These are phyloP conservation scores for Rostratula benghalensis DNA, from an alignment of 2,113 vertebrate species.

Conservation along the genomic window DNA sequence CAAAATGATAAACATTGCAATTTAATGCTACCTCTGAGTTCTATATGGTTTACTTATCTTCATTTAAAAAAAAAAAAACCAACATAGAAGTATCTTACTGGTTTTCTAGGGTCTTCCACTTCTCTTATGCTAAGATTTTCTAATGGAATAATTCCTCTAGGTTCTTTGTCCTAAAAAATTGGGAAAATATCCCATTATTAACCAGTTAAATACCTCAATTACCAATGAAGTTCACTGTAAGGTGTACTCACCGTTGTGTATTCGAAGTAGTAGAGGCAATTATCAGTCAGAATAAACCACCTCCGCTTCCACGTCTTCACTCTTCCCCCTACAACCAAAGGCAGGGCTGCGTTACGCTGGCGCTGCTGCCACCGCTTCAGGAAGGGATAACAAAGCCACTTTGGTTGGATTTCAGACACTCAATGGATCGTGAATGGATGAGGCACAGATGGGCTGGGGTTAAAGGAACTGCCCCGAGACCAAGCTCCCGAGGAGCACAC, in stretches of 20 bases:
- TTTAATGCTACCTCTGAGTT: neutral
- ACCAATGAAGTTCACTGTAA: neutral
- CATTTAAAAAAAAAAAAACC: neutral
- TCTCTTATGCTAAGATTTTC: conserved; percentile 98
- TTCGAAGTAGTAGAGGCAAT: conserved; percentile 98
- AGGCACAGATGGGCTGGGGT: conserved; percentile 38
- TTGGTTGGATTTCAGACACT: neutral
- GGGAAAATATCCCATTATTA: neutral
- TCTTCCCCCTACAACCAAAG: conserved; percentile 84
- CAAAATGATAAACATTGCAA: neutral
- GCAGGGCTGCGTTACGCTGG: neutral
- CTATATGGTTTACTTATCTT: neutral
- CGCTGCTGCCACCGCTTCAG: neutral
- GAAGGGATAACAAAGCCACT: neutral
- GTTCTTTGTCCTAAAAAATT: conserved; percentile 89
- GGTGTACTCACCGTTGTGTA: conserved; percentile 92
- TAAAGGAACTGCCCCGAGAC: neutral
- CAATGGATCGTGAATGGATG: conserved; percentile 39
- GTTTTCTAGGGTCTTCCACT: conserved; percentile 95
- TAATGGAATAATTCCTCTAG: conserved; percentile 94
- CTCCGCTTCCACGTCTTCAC: conserved; percentile 99
- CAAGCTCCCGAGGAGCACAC: neutral
- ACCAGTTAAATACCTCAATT: neutral
- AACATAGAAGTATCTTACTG: conserved; percentile 73
- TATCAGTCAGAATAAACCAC: conserved; percentile 99